Conservation (phyloP, 2,113 vertebrate species). For the Catagonus wagneri region DNA sequence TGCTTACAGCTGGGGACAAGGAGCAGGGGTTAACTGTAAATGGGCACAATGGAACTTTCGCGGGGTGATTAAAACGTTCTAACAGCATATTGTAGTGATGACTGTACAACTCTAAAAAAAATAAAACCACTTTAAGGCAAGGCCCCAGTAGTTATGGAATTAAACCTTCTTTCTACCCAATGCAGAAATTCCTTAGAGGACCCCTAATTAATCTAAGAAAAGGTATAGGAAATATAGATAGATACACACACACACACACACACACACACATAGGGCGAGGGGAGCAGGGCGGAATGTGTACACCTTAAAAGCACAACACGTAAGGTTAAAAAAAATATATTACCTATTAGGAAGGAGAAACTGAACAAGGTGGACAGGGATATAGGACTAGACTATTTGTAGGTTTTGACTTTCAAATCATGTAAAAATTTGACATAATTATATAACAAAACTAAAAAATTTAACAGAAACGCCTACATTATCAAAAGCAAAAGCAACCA, state of each 20-base stretch:
- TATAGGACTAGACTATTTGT: background rate
- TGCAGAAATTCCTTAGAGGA: background rate
- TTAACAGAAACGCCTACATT: background rate
- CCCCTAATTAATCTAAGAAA: background rate
- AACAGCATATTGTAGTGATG: background rate
- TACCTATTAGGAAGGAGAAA: background rate
- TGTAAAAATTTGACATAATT: background rate
- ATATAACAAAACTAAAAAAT: background rate
- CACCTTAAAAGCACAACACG: background rate
- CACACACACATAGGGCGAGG: too few species aligned
- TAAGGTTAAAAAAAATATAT: conserved; percentile 15
- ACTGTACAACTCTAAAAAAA: background rate
- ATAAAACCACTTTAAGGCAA: background rate
- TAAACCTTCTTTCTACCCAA: background rate
- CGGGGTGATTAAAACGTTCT: background rate
- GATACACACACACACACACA: background rate
- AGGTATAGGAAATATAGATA: background rate
- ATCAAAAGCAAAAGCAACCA: conserved; percentile 11
- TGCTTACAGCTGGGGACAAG: background rate
- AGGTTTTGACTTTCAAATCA: background rate
- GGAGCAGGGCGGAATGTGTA: background rate
- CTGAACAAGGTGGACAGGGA: background rate
- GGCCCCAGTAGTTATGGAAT: background rate
- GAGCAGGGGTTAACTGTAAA: background rate
- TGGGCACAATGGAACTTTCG: background rate